Evolutionary conservation across 2,797 vertebrate genomes (phyloP).

Genomic region (Sebastes taczanowskii): DNA sequence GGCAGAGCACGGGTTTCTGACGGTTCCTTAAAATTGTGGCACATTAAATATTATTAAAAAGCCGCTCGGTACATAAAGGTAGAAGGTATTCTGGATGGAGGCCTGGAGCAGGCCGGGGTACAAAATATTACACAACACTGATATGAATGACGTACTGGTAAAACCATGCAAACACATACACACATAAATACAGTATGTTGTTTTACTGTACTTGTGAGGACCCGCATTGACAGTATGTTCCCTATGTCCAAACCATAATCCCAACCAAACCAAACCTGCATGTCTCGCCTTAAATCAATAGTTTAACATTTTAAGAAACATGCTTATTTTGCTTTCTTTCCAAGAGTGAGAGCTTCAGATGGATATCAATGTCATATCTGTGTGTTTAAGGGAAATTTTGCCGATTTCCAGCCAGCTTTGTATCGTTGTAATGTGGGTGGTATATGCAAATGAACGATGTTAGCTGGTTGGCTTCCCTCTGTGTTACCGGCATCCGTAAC

Average conservation of each 20-base stretch:
- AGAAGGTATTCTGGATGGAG: slow-evolving; percentile 45
- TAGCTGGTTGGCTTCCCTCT: not conserved
- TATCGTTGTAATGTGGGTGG: not conserved
- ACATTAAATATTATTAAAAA: slow-evolving; percentile 75
- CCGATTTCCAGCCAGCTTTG: not conserved
- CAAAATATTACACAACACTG: slow-evolving; percentile 25
- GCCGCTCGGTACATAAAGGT: slow-evolving; percentile 49
- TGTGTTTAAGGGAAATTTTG: not conserved
- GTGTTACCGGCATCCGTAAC: not conserved
- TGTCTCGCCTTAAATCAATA: not conserved
- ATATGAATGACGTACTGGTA: slow-evolving; percentile 21
- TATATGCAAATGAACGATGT: not conserved
- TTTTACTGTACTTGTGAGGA: slow-evolving; percentile 10
- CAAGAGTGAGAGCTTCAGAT: not conserved
- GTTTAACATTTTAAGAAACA: not conserved
- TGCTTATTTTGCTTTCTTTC: not conserved
- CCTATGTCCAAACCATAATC: not conserved
- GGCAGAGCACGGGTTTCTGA: slow-evolving; percentile 63
- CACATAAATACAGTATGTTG: not conserved
- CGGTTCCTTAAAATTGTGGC: slow-evolving; percentile 68
- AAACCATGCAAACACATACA: not conserved
- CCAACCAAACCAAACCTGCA: not conserved
- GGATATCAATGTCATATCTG: not conserved
- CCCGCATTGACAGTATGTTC: not conserved
- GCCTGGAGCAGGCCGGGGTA: slow-evolving; percentile 20